These are phyloP conservation scores for Diadegma fenestrale DNA, from an alignment of 2,888 invertebrate species.

Conservation along the genomic window DNA sequence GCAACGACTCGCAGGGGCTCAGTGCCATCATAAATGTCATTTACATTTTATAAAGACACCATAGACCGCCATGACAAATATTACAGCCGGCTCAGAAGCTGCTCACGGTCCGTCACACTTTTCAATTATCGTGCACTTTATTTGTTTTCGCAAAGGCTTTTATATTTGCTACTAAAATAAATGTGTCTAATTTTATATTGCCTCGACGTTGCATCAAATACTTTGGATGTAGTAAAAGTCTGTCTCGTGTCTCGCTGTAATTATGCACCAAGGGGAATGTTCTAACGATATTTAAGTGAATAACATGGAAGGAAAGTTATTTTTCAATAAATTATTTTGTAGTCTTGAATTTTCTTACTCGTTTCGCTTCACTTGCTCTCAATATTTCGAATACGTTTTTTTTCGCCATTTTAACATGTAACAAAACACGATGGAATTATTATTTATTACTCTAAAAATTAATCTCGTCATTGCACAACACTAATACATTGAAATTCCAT, in stretches of 20 bases:
- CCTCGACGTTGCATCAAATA: background rate
- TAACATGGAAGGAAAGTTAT: no score
- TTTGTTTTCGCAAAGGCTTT: background rate
- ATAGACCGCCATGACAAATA: background rate
- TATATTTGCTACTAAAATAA: background rate
- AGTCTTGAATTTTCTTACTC: no score
- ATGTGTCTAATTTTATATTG: background rate
- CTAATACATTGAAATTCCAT: no score
- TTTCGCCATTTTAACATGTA: no score
- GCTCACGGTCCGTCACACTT: background rate
- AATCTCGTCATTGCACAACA: no score
- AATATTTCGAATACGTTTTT: no score
- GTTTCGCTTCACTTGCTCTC: no score
- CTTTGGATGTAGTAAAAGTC: background rate
- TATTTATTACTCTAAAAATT: no score
- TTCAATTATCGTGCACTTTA: background rate
- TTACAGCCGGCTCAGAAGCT: background rate
- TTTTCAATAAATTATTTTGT: no score
- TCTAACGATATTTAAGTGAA: background rate
- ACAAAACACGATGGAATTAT: no score
- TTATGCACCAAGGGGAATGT: background rate
- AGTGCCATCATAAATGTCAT: background rate
- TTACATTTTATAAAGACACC: background rate
- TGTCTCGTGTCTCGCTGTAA: background rate
- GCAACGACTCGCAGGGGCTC: background rate